Evolutionary conservation across 2,113 vertebrate genomes (phyloP), one percentile per base, ranked within the genome.

Genomic region (Cacatua alba): DNA sequence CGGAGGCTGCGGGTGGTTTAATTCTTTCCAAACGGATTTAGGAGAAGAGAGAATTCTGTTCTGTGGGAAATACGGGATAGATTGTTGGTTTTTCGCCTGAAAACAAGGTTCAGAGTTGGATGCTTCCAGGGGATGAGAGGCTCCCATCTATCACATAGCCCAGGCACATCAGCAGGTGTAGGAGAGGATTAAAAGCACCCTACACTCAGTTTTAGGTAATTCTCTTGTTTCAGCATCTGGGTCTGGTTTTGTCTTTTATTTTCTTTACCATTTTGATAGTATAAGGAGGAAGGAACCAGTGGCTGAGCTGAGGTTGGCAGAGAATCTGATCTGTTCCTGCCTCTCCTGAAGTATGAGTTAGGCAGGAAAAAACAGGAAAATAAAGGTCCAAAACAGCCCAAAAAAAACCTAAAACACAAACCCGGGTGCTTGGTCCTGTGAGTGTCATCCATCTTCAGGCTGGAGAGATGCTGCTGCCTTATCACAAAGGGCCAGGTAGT

Each of bases 101-200:
- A 75, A 71, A 24, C 11, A 21, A n/a, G 8, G 33, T 11, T 69
- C 11, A 11, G 53, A 25, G 7, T 6, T 60, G 70, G 60, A 24
- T 7, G 3, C 74, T 78, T 35, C 28, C 46, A 7, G 13, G 33
- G 20, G 14, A 21, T 43, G 19, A 62, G 15, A 23, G 16, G 51
- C 23, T 46, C 17, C 37, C 16, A 3, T 10, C 33, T 48, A 5
- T n/a, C 75, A 6, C 48, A 9, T 0, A 0, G 18, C 52, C 6
- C 0, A 14, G 28, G 25, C 31, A 10, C 1, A 1, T 44, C 48
- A 39, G 67, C 0, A 1, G 48, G 33, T 41, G 20, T n/a, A n/a
- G 67, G 44, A 57, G 8, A 4, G 12, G 10, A 28, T 16, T 62
- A 48, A 60, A 82, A 79, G 9, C 3, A 0, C 7, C 44, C 41